Evolutionary conservation across 2,888 invertebrate genomes (phyloP), one percentile per base, ranked within the genome.

Genomic region (Hoplodrina ambigua): DNA sequence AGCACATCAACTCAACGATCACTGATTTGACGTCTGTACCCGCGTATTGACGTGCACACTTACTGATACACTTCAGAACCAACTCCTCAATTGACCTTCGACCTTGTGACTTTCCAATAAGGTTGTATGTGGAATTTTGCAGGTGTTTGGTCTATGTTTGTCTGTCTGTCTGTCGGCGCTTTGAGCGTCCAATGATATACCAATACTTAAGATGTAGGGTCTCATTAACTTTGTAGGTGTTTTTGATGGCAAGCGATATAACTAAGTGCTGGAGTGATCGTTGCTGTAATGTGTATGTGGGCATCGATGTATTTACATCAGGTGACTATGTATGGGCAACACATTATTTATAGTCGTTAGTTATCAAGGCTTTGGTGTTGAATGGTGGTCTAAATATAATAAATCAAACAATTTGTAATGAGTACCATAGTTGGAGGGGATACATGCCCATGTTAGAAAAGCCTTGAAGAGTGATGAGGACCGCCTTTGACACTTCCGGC

Each of bases 171-270:
- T 77, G 84, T 79, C 84, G 84, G 84, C 76, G 67, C 84, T 82
- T 84, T 84, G 81, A 78, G 61, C 80, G 70, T 85, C 82, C 81
- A 82, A 86, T 86, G 88, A 86, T 85, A 86, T 78, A 76, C 81
- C 78, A 82, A 85, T 83, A 83, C 85, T 85, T 78, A 83, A 83
- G 81, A 77, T 78, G 85, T 84, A 80, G 82, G 73, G 74, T 79
- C 86, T 86, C 85, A 86, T 87, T 87, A 87, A 81, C 74, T 83
- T 81, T 86, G 85, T 85, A 80, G 79, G 81, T 82, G 84, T 81
- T 75, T 80, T 64, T 79, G 81, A 79, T 81, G 69, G 80, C 69
- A 60, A 61, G 62, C 76, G 69, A 75, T 78, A 72, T 78, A 75
- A 76, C 68, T 82, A 80, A 80, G 78, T 72, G 72, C 61, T 65